A percentile compares a stretch with the other conserved stretches of the same genome.
These are phyloP conservation scores for Scomber scombrus DNA, from an alignment of 2,113 vertebrate genomes.

Conservation along the genomic window DNA sequence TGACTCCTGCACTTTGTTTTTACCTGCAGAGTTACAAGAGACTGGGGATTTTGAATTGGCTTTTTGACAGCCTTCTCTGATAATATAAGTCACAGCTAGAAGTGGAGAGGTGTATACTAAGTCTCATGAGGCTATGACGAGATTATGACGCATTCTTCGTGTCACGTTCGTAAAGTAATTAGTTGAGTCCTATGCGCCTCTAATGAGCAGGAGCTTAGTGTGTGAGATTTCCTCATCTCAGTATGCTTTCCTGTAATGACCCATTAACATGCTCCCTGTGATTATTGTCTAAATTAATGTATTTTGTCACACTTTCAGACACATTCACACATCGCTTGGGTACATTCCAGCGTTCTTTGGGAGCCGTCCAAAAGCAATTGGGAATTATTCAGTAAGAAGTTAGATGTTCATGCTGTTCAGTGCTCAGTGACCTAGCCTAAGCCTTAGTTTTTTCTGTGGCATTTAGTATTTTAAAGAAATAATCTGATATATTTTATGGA, in stretches of 20 bases:
- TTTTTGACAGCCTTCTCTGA: background rate
- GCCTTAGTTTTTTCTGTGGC: constrained; percentile 16
- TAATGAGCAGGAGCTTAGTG: constrained; percentile 61
- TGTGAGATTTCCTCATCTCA: constrained; percentile 50
- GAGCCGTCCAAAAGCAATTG: constrained; percentile 60
- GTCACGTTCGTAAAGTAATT: constrained; percentile 62
- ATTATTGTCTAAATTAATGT: constrained; percentile 72
- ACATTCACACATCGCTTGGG: constrained; percentile 53
- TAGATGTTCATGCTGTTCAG: constrained; percentile 27
- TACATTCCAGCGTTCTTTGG: constrained; percentile 56
- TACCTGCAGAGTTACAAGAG: background rate
- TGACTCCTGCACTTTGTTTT: constrained; percentile 16
- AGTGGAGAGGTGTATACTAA: constrained; percentile 35
- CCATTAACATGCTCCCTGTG: constrained; percentile 54
- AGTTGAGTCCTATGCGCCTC: constrained; percentile 36
- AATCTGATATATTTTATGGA: constrained; percentile 46
- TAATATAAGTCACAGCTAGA: background rate
- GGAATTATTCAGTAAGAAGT: constrained; percentile 58
- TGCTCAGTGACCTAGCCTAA: constrained; percentile 28
- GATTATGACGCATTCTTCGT: constrained; percentile 53
- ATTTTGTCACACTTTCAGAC: constrained; percentile 66
- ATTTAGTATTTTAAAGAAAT: constrained; percentile 35
- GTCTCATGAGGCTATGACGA: constrained; percentile 44
- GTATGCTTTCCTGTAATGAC: constrained; percentile 63
- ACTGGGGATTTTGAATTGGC: background rate